Conservation (phyloP, 2,797 vertebrate genomes). For the Sarcoramphus papa region DNA sequence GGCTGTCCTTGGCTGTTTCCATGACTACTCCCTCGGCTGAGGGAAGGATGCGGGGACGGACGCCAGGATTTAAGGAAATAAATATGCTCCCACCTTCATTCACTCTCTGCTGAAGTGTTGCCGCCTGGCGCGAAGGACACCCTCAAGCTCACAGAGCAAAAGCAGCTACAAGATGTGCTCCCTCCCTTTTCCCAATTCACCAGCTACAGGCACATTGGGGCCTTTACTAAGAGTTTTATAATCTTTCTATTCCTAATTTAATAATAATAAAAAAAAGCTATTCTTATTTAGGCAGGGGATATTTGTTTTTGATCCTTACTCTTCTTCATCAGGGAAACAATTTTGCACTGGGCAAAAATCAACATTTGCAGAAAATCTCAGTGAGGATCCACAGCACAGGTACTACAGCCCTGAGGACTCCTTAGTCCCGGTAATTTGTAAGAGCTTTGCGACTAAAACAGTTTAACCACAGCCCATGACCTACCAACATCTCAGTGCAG, state of each 20-base stretch:
- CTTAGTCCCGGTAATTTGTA: background rate
- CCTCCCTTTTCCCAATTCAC: background rate
- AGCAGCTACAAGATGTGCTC: background rate
- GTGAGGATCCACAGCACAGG: background rate
- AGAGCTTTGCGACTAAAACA: background rate
- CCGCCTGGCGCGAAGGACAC: background rate
- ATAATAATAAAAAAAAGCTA: background rate
- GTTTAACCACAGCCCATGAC: background rate
- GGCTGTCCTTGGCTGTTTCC: slow-evolving; percentile 53
- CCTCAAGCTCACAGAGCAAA: background rate
- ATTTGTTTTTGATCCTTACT: background rate
- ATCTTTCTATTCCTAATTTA: background rate
- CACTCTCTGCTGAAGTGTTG: slow-evolving; percentile 8
- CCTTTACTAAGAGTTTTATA: background rate
- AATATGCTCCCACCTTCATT: slow-evolving; percentile 44
- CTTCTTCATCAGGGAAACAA: background rate
- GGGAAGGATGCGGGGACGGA: background rate
- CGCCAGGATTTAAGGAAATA: slow-evolving; percentile 25
- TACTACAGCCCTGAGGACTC: background rate
- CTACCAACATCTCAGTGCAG: background rate
- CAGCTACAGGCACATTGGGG: background rate
- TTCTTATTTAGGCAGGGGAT: background rate
- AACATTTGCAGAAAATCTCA: background rate
- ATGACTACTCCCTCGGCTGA: slow-evolving; percentile 39
- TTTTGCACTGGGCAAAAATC: background rate